These are phyloP conservation scores for Catotricha subobsoleta DNA, from an alignment of 2,888 invertebrate species.

Conservation along the genomic window DNA sequence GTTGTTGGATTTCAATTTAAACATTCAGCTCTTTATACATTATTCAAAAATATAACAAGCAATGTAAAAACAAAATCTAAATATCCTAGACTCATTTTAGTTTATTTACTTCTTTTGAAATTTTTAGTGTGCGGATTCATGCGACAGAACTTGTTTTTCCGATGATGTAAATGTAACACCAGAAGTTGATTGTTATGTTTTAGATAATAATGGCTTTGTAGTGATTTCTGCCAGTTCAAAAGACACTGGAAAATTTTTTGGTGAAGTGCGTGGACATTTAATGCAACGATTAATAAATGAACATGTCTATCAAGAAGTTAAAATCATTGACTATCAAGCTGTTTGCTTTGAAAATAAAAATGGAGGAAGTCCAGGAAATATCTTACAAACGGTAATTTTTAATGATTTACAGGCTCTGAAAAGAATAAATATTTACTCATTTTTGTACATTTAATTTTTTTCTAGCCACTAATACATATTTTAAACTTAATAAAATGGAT, in stretches of 20 bases:
- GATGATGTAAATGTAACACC: slow-evolving; percentile 32
- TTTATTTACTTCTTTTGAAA: no score
- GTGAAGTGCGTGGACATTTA: slow-evolving; percentile 59
- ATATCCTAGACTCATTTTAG: no score
- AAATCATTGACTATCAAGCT: slow-evolving; percentile 74
- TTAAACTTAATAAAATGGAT: slow-evolving; percentile 39
- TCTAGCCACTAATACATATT: slow-evolving; percentile 41
- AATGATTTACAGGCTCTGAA: neutral
- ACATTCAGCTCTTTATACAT: slow-evolving; percentile 52
- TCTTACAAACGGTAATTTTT: slow-evolving; percentile 38
- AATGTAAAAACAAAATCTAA: no score
- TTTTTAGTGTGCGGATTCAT: slow-evolving; percentile 18
- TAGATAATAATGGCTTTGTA: slow-evolving; percentile 82
- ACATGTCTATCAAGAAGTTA: slow-evolving; percentile 54
- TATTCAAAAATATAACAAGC: slow-evolving; percentile 64
- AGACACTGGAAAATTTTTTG: slow-evolving; percentile 73
- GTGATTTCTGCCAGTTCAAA: slow-evolving; percentile 52
- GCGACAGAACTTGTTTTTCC: slow-evolving; percentile 40
- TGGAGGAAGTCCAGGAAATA: slow-evolving; percentile 40
- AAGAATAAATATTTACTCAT: slow-evolving; percentile 1
- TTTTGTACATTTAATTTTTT: no score
- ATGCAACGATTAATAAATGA: slow-evolving; percentile 57
- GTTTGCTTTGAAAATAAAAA: slow-evolving; percentile 60
- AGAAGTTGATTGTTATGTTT: slow-evolving; percentile 50
- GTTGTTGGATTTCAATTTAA: slow-evolving; percentile 66